Evolutionary conservation across 2,888 invertebrate genomes (phyloP).

Genomic region (Hoplodrina ambigua): DNA sequence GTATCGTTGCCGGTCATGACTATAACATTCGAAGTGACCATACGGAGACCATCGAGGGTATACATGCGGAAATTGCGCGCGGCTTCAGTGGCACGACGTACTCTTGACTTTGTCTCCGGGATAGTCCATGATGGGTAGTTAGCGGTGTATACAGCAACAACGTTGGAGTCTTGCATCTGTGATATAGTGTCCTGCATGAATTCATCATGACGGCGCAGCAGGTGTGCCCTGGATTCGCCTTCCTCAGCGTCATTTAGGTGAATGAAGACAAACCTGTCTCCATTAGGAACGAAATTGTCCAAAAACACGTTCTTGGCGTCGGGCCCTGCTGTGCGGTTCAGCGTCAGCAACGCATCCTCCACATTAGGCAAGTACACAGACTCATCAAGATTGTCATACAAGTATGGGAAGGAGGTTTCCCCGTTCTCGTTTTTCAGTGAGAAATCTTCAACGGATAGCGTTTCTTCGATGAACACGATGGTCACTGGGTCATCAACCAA

Average conservation of each 20-base stretch:
- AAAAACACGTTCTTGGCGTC: conserved; percentile 79
- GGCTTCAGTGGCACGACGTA: conserved; percentile 73
- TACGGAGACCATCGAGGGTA: conserved; percentile 68
- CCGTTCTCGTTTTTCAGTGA: conserved; percentile 85
- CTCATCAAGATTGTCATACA: conserved; percentile 75
- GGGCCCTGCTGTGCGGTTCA: conserved; percentile 88
- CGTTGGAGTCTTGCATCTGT: conserved; percentile 83
- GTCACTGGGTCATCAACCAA: conserved; percentile 80
- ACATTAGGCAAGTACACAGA: conserved; percentile 92
- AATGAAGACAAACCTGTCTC: conserved; percentile 89
- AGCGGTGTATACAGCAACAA: conserved; percentile 91
- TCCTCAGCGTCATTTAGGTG: conserved; percentile 90
- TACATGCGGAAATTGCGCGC: conserved; percentile 4
- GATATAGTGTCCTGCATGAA: conserved; percentile 89
- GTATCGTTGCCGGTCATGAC: conserved; percentile 44
- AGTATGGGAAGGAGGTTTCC: conserved; percentile 79
- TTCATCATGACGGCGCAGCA: conserved; percentile 91
- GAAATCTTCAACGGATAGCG: conserved; percentile 91
- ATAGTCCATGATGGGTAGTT: conserved; percentile 88
- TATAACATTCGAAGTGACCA: conserved; percentile 68
- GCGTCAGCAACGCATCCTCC: conserved; percentile 88
- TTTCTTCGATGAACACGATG: conserved; percentile 88
- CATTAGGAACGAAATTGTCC: conserved; percentile 75
- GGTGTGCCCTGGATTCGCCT: conserved; percentile 87
- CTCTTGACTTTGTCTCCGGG: conserved; percentile 71